Percentiles rank a stretch among this genome's conserved stretches.
Evolutionary conservation across 2,797 vertebrate genomes (phyloP).

Genomic region (Nothura maculosa): DNA sequence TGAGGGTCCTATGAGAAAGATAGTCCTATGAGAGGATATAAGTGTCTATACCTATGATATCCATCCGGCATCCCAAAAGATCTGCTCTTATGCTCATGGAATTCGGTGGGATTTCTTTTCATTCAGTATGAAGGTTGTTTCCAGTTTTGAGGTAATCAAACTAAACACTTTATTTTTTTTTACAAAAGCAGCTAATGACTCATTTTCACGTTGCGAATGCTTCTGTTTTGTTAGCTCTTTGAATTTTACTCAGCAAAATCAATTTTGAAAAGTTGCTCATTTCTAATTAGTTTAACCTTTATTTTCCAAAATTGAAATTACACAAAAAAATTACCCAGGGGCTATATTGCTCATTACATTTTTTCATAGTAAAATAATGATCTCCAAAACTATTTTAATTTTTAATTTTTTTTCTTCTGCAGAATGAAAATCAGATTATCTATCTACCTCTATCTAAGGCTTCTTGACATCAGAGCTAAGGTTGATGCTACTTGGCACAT

Average conservation of each 20-base stretch:
- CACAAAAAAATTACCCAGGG: background rate
- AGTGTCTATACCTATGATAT: background rate
- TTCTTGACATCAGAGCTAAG: background rate
- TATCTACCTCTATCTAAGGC: background rate
- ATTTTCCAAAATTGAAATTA: constrained; percentile 7
- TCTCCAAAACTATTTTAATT: background rate
- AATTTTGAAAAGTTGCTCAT: background rate
- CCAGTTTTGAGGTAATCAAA: background rate
- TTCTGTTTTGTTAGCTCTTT: background rate
- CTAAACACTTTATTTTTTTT: background rate
- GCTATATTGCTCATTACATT: background rate
- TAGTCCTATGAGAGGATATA: background rate
- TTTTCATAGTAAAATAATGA: background rate
- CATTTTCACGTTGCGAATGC: background rate
- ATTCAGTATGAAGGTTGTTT: background rate
- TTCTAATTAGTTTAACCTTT: constrained; percentile 24
- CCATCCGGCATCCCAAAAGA: background rate
- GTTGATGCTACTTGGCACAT: background rate
- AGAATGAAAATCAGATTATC: background rate
- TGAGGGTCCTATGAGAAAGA: background rate
- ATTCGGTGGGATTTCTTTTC: background rate
- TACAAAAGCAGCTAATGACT: background rate
- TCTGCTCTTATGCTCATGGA: background rate
- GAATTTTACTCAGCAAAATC: background rate
- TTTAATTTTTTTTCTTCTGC: background rate